These are phyloP conservation scores for Drosophila infuscata DNA, from an alignment of 2,888 invertebrate genomes.

Conservation along the genomic window DNA sequence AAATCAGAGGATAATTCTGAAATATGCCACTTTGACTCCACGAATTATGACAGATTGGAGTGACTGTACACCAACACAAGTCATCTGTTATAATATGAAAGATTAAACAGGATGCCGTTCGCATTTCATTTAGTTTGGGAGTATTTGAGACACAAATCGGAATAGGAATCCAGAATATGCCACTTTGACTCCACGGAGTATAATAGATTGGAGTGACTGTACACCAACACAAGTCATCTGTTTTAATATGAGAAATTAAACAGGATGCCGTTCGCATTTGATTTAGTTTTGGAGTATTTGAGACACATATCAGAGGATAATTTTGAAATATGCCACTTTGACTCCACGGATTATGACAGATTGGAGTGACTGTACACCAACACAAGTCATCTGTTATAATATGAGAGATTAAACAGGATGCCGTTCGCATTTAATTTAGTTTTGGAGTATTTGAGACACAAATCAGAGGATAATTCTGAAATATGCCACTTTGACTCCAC, in stretches of 20 bases:
- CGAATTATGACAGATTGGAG: background rate
- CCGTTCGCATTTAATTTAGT: background rate
- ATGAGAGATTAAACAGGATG: too few relatives aligned
- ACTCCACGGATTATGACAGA: too few relatives aligned
- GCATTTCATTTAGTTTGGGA: constrained; percentile 43
- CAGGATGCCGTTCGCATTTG: constrained; percentile 59
- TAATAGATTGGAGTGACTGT: constrained; percentile 14
- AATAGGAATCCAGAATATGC: too few relatives aligned
- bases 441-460: constrained; percentile 60
- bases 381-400: too few relatives aligned
- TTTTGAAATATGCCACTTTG: too few relatives aligned
- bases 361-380: too few relatives aligned
- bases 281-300: constrained; percentile 1
- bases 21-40: constrained; percentile 62
- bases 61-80: constrained; percentile 40
- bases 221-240: constrained; percentile 61
- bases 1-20: too few relatives aligned
- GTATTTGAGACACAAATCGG: constrained; percentile 66
- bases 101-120: constrained; percentile 56
- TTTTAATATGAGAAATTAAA: constrained; percentile 53
- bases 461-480: background rate
- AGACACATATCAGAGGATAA: too few relatives aligned
- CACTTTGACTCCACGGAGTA: constrained; percentile 61
- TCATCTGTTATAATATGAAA: constrained; percentile 49
- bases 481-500: constrained; percentile 54